Conservation (phyloP, 2,797 vertebrate species). For the Oreortyx pictus region DNA sequence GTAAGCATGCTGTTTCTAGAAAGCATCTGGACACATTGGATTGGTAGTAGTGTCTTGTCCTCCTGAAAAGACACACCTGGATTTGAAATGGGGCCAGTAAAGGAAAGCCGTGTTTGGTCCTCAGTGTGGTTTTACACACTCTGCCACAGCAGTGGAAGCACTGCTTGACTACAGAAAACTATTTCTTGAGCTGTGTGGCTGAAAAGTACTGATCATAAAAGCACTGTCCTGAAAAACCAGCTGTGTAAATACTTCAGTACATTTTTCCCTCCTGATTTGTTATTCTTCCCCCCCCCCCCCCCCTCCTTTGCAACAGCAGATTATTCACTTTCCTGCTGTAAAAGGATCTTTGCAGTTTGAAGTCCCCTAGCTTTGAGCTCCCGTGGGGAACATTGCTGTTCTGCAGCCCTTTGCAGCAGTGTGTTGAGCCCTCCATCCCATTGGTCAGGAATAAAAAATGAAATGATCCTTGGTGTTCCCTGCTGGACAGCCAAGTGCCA, state of each 20-base stretch:
- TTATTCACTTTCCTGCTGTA: not conserved
- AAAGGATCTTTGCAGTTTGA: conserved; percentile 28
- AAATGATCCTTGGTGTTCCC: conserved; percentile 19
- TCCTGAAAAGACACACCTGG: not conserved
- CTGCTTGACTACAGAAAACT: not conserved
- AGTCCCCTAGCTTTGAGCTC: not conserved
- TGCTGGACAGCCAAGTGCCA: not conserved
- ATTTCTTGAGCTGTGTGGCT: not conserved
- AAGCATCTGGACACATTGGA: not conserved
- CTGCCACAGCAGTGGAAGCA: not conserved
- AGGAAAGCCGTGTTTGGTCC: rapidly evolving
- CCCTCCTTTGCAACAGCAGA: not conserved
- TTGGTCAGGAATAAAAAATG: not conserved
- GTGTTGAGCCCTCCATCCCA: not conserved
- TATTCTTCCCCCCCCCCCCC: conserved; percentile 10
- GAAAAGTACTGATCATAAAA: not conserved
- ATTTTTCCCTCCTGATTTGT: conserved; percentile 46
- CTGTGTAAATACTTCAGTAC: conserved; percentile 51
- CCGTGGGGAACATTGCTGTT: not conserved
- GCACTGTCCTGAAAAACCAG: conserved; percentile 24
- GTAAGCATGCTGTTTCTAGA: not conserved
- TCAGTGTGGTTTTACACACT: not conserved
- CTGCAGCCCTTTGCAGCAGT: not conserved
- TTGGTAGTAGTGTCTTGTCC: rapidly evolving
- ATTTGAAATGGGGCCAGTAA: not conserved